These are phyloP conservation scores for Leucozona laternaria DNA, from an alignment of 2,888 invertebrate genomes.

Conservation along the genomic window DNA sequence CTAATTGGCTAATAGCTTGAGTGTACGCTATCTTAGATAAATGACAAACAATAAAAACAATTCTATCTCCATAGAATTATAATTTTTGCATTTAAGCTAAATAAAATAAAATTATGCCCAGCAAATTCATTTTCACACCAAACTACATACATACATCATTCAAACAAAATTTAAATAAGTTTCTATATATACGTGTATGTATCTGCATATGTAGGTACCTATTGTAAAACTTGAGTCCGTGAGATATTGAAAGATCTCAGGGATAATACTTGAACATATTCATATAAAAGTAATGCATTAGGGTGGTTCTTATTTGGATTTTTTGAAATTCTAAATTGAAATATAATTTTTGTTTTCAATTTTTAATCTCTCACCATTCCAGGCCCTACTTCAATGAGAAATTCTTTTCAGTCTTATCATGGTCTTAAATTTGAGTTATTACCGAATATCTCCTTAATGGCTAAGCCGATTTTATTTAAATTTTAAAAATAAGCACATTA, in stretches of 20 bases:
- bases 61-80: conserved; percentile 6
- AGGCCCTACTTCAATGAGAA: too few species aligned
- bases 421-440: too few species aligned
- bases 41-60: conserved; percentile 40
- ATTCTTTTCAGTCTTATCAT: too few species aligned
- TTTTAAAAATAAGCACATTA: too few species aligned
- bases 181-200: not conserved
- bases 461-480: too few species aligned
- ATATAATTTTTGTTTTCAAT: too few species aligned
- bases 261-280: conserved; percentile 18
- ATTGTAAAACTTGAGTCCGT: conserved; percentile 37
- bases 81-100: not conserved
- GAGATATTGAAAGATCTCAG: conserved; percentile 39
- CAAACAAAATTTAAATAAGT: conserved; percentile 42
- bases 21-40: conserved; percentile 21
- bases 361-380: too few species aligned
- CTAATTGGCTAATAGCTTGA: conserved; percentile 1
- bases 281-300: not conserved
- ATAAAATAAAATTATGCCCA: conserved; percentile 15
- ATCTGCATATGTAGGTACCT: too few species aligned
- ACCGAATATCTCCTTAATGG: too few species aligned
- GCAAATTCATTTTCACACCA: conserved; percentile 21
- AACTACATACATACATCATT: conserved; percentile 15
- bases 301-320: too few species aligned
- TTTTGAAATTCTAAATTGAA: too few species aligned